A percentile compares a stretch with the other conserved stretches of the same genome.
phyloP scores from a whole-genome alignment of 2,888 invertebrate species.

The Tetanocera ferruginea region DNA sequence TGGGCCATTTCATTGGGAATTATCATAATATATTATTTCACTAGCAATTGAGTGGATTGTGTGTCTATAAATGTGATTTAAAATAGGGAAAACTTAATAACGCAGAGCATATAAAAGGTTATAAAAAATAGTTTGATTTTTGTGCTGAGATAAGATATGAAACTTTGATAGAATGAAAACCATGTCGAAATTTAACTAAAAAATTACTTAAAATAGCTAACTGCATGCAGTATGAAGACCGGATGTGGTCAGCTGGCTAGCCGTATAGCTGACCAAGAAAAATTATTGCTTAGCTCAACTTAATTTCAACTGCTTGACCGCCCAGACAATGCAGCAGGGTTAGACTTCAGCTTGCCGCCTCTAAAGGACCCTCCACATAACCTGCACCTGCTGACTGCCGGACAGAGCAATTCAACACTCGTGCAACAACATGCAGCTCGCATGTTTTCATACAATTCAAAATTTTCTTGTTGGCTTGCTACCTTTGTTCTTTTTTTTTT shows the following conservation, averaged over 20 bases:
- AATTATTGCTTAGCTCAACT: slow-evolving; percentile 12
- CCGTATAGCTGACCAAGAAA: not conserved
- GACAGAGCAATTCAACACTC: not conserved
- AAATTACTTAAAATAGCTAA: not conserved
- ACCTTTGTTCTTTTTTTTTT: not conserved
- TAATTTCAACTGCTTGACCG: not conserved
- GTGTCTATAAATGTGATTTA: no score
- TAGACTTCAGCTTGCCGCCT: not conserved
- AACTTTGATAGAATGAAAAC: not conserved
- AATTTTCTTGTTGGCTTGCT: not conserved
- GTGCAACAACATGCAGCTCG: slow-evolving; percentile 13
- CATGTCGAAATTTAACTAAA: not conserved
- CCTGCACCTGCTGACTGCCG: not conserved
- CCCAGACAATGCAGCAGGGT: not conserved
- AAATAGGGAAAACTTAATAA: not conserved
- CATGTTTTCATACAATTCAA: slow-evolving; percentile 17
- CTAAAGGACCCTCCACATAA: no score
- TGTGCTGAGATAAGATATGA: no score
- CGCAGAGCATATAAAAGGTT: not conserved
- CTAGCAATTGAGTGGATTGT: no score
- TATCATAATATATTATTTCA: no score
- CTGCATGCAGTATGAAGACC: not conserved
- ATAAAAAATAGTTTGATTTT: not conserved
- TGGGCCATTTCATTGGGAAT: no score
- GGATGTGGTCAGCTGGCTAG: not conserved